Evolutionary conservation across 2,888 invertebrate genomes (phyloP).

Genomic region (Drosophila prostipennis): DNA sequence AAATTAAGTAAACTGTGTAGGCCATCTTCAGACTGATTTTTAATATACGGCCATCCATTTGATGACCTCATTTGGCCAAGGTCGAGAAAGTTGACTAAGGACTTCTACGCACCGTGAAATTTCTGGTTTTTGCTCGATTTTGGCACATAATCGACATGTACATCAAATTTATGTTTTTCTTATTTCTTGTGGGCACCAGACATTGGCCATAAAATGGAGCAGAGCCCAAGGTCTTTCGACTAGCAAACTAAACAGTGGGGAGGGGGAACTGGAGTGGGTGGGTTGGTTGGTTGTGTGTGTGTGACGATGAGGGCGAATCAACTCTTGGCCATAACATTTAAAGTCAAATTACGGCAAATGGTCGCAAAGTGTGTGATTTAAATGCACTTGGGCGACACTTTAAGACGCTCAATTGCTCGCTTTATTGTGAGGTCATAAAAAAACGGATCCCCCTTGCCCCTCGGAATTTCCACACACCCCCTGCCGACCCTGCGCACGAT

Average conservation of each 20-base stretch:
- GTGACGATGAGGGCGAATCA: slow-evolving; percentile 32
- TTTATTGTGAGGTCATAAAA: slow-evolving; percentile 79
- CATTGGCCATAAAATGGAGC: slow-evolving; percentile 73
- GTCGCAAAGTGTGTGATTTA: slow-evolving; percentile 82
- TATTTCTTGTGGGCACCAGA: slow-evolving; percentile 58
- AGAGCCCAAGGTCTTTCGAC: slow-evolving; percentile 41
- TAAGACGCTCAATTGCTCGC: slow-evolving; percentile 81
- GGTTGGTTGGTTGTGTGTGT: neutral
- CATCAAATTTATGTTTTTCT: slow-evolving; percentile 74
- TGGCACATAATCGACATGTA: slow-evolving; percentile 77
- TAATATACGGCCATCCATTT: slow-evolving; percentile 12
- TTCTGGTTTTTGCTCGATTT: slow-evolving; percentile 25
- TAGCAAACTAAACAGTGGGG: slow-evolving; percentile 56
- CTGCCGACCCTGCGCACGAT: neutral
- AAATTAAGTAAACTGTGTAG: neutral
- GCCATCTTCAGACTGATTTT: neutral
- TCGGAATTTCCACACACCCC: neutral
- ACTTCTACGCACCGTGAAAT: neutral
- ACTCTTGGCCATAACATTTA: slow-evolving; percentile 75
- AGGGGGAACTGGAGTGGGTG: neutral
- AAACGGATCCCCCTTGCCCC: slow-evolving; percentile 30
- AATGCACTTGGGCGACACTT: slow-evolving; percentile 81
- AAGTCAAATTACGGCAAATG: slow-evolving; percentile 81
- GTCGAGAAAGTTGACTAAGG: slow-evolving; percentile 16
- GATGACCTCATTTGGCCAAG: slow-evolving; percentile 59